Base-by-base conservation (phyloP, 2,113 vertebrate genomes). In the Poeciliopsis prolifica region DNA sequence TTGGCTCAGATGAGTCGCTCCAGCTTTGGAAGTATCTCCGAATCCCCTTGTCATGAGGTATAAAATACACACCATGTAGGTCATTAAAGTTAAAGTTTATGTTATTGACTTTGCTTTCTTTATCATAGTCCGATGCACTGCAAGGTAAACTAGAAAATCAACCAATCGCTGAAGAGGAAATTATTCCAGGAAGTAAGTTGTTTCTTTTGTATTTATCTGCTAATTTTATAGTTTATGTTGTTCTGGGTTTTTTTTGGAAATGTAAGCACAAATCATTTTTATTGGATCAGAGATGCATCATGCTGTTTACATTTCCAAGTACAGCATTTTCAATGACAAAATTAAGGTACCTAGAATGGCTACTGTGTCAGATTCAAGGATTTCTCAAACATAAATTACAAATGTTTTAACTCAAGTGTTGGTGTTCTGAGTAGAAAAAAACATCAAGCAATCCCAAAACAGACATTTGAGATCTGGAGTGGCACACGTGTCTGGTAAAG, bases 1-100 rank as follows among this genome's bases (percentile, higher is more conserved):
- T 93, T 98, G 81, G 96, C 96, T n/a, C 94, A 96, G 70, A 84
- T 96, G 93, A 95, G 95, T 79, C 94, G 96, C 24, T 94, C 95
- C 79, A 96, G 94, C 83, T 96, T 96, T 78, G 92, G 95, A 87
- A 97, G 95, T 77, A 94, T 96, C 66, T 95, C 95, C 0, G 96
- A 97, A 86, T 97, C 96, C 0, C 96, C 96, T 12, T 88, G 82
- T 84, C 90, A 92, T 5, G 84, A 94, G 89, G 94, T 94, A 86
- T 51, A 40, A 75, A 82, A 73, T 48, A 61, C 61, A 37, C 67
- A 68, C 51, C 71, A 71, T 2, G 19, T 70, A 13, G 14, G 40
- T 11, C 33, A 15, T 40, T 54, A 44, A 28, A 61, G 70, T 65
- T 60, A 14, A 62, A 66, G 54, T 3, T 19, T 37, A 80, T 63